phyloP scores from a whole-genome alignment of 2,113 vertebrate genomes.

The Otocyon megalotis region DNA sequence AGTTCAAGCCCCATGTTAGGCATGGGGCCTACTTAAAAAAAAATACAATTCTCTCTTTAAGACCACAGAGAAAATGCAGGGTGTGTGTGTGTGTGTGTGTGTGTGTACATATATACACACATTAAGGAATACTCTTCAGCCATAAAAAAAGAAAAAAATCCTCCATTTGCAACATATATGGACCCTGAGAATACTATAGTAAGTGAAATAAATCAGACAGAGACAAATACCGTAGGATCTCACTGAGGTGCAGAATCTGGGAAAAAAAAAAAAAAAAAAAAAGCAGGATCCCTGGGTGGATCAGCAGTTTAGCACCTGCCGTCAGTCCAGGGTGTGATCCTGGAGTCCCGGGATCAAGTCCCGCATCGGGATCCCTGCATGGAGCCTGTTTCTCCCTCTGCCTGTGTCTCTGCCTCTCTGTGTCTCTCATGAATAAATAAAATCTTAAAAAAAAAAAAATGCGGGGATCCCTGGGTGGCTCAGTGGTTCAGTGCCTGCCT shows the following conservation, averaged over 20 bases:
- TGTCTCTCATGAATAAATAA: no score
- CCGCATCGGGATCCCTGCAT: no score
- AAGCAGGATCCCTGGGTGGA: no score
- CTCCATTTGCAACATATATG: not conserved
- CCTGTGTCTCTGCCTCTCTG: no score
- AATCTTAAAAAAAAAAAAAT: not conserved
- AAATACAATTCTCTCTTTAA: not conserved
- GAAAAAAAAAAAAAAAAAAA: not conserved
- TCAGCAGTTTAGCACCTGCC: no score
- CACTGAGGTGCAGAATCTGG: not conserved
- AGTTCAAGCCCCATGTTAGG: not conserved
- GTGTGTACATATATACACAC: not conserved
- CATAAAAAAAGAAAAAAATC: not conserved
- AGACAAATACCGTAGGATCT: not conserved
- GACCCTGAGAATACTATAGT: not conserved
- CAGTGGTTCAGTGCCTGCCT: no score
- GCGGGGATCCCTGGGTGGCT: no score
- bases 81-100: not conserved
- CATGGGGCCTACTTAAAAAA: not conserved
- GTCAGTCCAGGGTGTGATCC: no score
- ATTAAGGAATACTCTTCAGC: not conserved
- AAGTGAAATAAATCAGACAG: not conserved
- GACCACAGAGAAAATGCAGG: not conserved
- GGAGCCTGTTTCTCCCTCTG: no score
- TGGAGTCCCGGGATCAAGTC: no score